Evolutionary conservation across 2,888 invertebrate genomes (phyloP), one percentile per base, ranked within the genome.

Genomic region (Phrixothrix hirtus): DNA sequence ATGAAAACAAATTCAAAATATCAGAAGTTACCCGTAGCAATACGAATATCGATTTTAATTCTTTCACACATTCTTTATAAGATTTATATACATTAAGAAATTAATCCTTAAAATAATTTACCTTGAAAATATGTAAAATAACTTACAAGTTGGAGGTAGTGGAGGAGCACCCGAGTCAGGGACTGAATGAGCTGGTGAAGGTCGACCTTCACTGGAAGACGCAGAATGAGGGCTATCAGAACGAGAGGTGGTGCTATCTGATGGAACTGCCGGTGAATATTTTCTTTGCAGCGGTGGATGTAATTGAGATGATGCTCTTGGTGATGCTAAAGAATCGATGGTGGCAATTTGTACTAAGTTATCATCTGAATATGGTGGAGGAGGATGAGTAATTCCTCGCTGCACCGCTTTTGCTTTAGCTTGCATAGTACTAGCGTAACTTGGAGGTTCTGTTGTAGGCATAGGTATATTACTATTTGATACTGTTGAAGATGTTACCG

Each of bases 401-500:
- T 87, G 83, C 38, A 83, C 87, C 5, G 88, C 88, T 52, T 88
- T 77, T 11, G 87, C 79, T 45, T 79, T 78, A 4, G 79, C 81
- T 73, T 90, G 90, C 87, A 95, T 92, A 34, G 92, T 92, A 68
- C 89, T 92, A 9, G 92, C 93, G 74, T 94, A 95, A 71, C 92
- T 92, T 3, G 94, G 94, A 0, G 94, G 94, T 71, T 94, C 93
- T 27, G 90, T 89, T 31, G 91, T 90, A 11, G 88, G 89, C 21
- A 88, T 72, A 11, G 62, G 62, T 9, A 72, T 70, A 5, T 67
- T 58, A 21, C 58, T 57, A 11, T 62, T 60, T 2, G 60, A 61
- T 76, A 80, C 1, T 79, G 81, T 78, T 63, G 80, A 78, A 66
- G 65, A 51, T 58, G 65, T 44, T 46, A 59, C 58, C n/a, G 52